Evolutionary conservation across 30 jellyfish, hydroid and myxozoan genomes (phyloP).

Genomic region (Chironex yamaguchii): DNA sequence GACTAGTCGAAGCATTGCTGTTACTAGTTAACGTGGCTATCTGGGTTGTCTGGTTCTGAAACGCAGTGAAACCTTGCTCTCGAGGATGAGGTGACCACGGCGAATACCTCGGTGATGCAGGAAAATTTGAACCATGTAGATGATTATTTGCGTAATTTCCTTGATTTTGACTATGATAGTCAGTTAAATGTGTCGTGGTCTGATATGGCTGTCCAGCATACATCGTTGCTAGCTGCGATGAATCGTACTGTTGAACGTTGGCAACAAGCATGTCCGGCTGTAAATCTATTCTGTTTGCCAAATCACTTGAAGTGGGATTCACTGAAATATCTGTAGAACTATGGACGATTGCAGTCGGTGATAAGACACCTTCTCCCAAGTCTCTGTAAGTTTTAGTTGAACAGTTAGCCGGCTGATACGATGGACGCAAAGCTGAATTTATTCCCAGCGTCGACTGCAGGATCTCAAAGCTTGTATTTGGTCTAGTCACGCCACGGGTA

Average conservation of each 20-base stretch:
- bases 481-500: background rate
- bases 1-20: background rate
- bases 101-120: conserved; percentile 67
- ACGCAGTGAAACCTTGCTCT: background rate
- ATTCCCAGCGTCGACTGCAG: background rate
- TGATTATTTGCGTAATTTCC: conserved; percentile 72
- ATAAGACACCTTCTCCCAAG: background rate
- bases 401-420: background rate
- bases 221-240: conserved; percentile 73
- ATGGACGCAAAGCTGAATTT: background rate
- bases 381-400: background rate
- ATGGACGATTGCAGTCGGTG: background rate
- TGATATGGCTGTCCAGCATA: conserved; percentile 78
- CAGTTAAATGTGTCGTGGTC: conserved; percentile 76
- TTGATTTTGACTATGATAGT: conserved; percentile 71
- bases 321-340: background rate
- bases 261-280: conserved; percentile 83
- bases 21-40: background rate
- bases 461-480: background rate
- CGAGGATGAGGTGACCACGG: background rate
- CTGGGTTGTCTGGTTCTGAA: background rate
- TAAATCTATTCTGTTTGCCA: background rate
- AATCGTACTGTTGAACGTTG: conserved; percentile 81
- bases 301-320: background rate
- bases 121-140: conserved; percentile 65